Base-by-base conservation (phyloP, 2,797 vertebrate species). In the Psittacula echo region DNA sequence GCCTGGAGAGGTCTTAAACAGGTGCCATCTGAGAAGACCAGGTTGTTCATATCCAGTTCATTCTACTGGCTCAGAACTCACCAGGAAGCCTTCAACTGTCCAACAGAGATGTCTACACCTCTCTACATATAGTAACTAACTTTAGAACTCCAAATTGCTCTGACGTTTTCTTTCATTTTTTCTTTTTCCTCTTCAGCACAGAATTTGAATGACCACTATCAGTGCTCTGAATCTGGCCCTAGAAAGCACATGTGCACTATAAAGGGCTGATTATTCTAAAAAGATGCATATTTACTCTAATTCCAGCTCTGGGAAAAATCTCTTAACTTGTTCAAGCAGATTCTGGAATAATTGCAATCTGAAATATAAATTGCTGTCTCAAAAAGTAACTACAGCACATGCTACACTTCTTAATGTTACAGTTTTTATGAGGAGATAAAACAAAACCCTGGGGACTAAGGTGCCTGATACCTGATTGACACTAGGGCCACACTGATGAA, bases 301-400 rank as follows among this genome's bases (percentile, higher is more conserved):
- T 94, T 94, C 29, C 27, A 90, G 39, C 32, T 80, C 53, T 83
- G 72, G 41, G 62, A 79, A 87, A 77, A 42, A 67, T 10, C 7
- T 72, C 11, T 21, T 19, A n/a, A 54, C 44, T 82, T 86, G 12
- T 53, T 80, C 18, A 23, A 54, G 7, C 11, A 68, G 61, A 66
- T 48, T 93, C 45, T 70, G 81, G 10, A 90, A n/a, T 87, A 70
- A 81, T 29, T 82, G 20, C 12, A 21, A n/a, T 32, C 50, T 75
- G 32, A 80, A 83, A 50, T 54, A 80, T 21, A 68, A 68, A 77
- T 27, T 58, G 27, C 22, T 81, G 85, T 85, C 72, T 93, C 79
- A 48, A 87, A 83, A 89, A 81, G 20, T 50, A 87, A 23, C 42
- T 17, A 32, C 16, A 37, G 41, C 3, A 32, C 13, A 13, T 39